Evolutionary conservation across 1,140 invertebrate species (phyloP).

Genomic region (Zaprionus nigranus): DNA sequence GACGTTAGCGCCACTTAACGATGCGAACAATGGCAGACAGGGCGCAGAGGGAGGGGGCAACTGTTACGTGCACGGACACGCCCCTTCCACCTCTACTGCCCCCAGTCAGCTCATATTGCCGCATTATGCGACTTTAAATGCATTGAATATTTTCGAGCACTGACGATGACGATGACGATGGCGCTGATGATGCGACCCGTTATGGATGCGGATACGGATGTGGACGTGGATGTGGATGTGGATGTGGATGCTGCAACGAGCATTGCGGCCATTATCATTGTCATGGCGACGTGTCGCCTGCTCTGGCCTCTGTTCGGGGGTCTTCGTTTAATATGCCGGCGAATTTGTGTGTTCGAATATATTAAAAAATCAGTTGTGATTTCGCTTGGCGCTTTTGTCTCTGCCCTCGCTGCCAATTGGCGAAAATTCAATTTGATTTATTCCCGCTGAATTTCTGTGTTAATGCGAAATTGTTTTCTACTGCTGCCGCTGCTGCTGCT

Average conservation of each 20-base stretch:
- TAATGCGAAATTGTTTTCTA: constrained; percentile 65
- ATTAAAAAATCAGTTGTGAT: constrained; percentile 77
- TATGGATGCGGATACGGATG: constrained; percentile 45
- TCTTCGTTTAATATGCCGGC: constrained; percentile 67
- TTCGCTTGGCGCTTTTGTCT: constrained; percentile 36
- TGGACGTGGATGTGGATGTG: constrained; percentile 7
- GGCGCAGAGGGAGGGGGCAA: neutral
- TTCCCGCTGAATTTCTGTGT: constrained; percentile 64
- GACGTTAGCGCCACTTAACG: constrained; percentile 82
- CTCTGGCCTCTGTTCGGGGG: neutral
- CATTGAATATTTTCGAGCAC: constrained; percentile 61
- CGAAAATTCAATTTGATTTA: constrained; percentile 77
- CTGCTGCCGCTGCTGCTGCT: constrained; percentile 19
- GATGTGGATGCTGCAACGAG: constrained; percentile 3
- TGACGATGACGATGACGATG: constrained; percentile 15
- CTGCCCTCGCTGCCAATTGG: constrained; percentile 49
- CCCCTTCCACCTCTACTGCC: neutral
- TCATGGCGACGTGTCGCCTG: constrained; percentile 26
- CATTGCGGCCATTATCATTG: constrained; percentile 32
- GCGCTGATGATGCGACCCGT: constrained; percentile 32
- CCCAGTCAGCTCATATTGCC: constrained; percentile 24
- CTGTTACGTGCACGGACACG: constrained; percentile 14
- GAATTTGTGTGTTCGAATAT: constrained; percentile 75
- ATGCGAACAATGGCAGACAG: constrained; percentile 68
- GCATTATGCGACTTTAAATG: constrained; percentile 49